Base-by-base conservation (phyloP, 2,797 vertebrate genomes). In the Alca torda region DNA sequence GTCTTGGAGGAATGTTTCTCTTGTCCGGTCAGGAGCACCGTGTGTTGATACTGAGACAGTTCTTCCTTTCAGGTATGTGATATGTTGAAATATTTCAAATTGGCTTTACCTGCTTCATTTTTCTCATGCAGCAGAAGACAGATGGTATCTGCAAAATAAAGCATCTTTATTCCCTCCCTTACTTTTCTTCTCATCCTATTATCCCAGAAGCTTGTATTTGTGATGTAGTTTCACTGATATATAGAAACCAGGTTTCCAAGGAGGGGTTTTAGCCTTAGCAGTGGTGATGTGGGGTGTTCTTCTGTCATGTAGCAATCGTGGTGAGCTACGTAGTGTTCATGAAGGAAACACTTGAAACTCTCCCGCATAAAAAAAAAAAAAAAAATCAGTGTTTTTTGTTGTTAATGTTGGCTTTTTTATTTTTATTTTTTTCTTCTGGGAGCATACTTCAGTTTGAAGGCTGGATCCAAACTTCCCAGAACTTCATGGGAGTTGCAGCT, bases 141-240 rank as follows among this genome's bases (percentile, higher is more conserved):
- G 94, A 93, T 92, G 67, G 57, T 91, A 73, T 91, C 90, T 90
- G 70, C 84, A 89, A 96, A 93, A 87, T 80, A 76, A 82, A 91
- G 70, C 16, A 11, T 86, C 69, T 75, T 87, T 91, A 75, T 91
- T 94, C 61, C 64, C 48, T 93, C 68, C 17, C 23, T 83, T 70
- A 10, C 72, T 86, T 88, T 90, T 54, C 74, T 93, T 87, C 56
- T 39, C 83, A 73, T 77, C 28, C 83, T 63, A 21, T 94, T 95
- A 82, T 91, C 83, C 84, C 73, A 77, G 81, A 50, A 93, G 72
- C 78, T 93, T 10, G 1, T 67, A 21, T 82, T 65, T 90, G 61
- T 78, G 50, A 14, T 81, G 63, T 73, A 60, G 20, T 88, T 93
- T 79, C 5, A 2, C 35, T 76, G 76, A 53, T 65, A 33, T 15